Evolutionary conservation across 2,797 vertebrate genomes (phyloP).

Genomic region (Pelodytes ibericus): DNA sequence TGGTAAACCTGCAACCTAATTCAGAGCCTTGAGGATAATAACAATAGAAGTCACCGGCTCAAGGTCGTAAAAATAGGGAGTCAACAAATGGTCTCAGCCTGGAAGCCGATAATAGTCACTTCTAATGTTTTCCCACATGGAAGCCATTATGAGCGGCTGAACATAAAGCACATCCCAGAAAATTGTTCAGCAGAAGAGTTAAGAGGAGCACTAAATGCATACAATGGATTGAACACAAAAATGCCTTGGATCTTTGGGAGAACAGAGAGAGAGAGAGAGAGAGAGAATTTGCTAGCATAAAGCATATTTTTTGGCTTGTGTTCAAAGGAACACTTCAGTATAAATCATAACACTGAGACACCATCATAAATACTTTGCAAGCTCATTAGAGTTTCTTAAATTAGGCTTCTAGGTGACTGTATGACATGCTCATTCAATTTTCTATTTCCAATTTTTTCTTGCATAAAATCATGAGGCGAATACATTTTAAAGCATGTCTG

Average conservation of each 20-base stretch:
- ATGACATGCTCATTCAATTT: constrained; percentile 49
- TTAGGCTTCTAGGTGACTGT: constrained; percentile 48
- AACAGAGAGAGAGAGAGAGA: constrained; percentile 40
- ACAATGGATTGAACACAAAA: constrained; percentile 29
- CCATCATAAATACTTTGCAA: constrained; percentile 55
- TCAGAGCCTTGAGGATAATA: background rate
- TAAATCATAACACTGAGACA: constrained; percentile 51
- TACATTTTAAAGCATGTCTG: background rate
- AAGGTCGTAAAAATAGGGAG: constrained; percentile 9
- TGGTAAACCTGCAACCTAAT: constrained; percentile 3
- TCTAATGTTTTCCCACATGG: constrained; percentile 24
- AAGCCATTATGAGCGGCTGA: constrained; percentile 32
- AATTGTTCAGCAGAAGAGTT: constrained; percentile 19
- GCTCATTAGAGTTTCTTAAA: constrained; percentile 53
- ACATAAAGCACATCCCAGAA: constrained; percentile 28
- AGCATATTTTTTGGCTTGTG: constrained; percentile 45
- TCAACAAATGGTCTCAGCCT: background rate
- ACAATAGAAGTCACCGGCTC: constrained; percentile 19
- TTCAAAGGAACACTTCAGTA: constrained; percentile 53
- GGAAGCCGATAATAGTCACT: background rate
- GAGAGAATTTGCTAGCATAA: constrained; percentile 39
- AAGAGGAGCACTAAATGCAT: constrained; percentile 36
- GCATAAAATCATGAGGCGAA: constrained; percentile 30
- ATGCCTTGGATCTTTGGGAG: constrained; percentile 41
- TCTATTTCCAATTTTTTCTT: constrained; percentile 20